Base-by-base conservation (phyloP, 2,113 vertebrate genomes). In the Bambusicola thoracicus region DNA sequence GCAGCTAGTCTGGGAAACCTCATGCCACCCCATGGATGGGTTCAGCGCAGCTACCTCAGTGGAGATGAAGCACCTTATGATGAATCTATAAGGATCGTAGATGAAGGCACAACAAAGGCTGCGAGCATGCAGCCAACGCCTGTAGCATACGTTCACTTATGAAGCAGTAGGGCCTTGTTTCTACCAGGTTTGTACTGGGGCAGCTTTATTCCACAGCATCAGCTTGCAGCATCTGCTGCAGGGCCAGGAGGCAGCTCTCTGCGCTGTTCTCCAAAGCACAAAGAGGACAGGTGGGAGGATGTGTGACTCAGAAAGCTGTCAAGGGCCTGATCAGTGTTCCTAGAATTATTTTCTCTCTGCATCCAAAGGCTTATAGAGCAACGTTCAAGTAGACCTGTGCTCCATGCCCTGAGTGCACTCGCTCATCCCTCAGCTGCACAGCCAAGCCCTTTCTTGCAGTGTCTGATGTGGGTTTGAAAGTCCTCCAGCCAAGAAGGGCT, bases 391-490 rank as follows among this genome's bases (percentile, higher is more conserved):
- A 89, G 81, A 69, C 5, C 43, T 94, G 70, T 53, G 40, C 90
- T 89, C 63, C 51, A 48, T 63, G 55, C 55, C 68, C 77, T 0
- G 0, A 67, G 36, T 43, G 40, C 24, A 44, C 38, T 66, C 22
- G 5, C 48, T 81, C 40, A 68, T 55, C 34, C 55, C 41, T 87
- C 19, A 7, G 63, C 78, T 79, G 43, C 62, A 30, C 24, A 70
- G 68, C 17, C 68, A 79, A 43, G 27, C 43, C 75, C 15, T 56
- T 72, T 24, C 74, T 85, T 85, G 76, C n/a, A 53, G 62, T 34
- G 43, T 94, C 75, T 93, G 70, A 89, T 87, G 72, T 73, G 79
- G 62, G 27, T 85, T 92, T 92, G 92, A 92, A 94, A 1, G 3
- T 77, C 11, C 16, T 91, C 63, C 79, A 91, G 81, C 81, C 76